A percentile compares a stretch with the other conserved stretches of the same genome.
phyloP scores from a whole-genome alignment of 2,888 invertebrate genomes.

The Dynastes tityus region DNA sequence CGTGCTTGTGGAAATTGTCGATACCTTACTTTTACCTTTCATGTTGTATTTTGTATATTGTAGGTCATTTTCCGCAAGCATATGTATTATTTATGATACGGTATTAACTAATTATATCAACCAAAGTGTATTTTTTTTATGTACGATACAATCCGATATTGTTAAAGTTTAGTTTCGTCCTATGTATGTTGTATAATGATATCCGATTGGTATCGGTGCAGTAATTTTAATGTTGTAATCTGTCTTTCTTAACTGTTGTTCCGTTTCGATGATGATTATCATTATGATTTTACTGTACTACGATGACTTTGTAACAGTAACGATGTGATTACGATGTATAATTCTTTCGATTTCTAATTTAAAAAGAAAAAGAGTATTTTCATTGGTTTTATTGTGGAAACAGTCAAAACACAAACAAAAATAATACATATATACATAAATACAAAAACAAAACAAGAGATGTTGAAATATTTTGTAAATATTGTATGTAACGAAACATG shows the following conservation, averaged over 20 bases:
- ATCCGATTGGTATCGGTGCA: neutral
- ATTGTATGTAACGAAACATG: constrained; percentile 27
- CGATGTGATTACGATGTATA: neutral
- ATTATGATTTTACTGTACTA: constrained; percentile 1
- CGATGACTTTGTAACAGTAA: neutral
- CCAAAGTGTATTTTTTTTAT: constrained; percentile 59
- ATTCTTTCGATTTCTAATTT: neutral
- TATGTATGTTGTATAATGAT: constrained; percentile 10
- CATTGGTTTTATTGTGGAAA: constrained; percentile 2
- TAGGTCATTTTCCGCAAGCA: constrained; percentile 51
- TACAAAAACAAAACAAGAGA: neutral
- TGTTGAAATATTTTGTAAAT: constrained; percentile 44
- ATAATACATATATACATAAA: neutral
- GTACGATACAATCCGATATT: constrained; percentile 3
- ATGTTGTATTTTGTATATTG: neutral
- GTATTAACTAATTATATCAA: constrained; percentile 59
- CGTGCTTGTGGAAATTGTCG: constrained; percentile 21
- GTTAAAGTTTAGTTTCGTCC: neutral
- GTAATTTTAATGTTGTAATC: constrained; percentile 12
- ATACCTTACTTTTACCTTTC: neutral
- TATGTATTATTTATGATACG: constrained; percentile 59
- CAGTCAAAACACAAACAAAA: neutral
- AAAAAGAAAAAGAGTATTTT: neutral
- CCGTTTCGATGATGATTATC: neutral
- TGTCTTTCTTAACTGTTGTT: neutral